Conservation (phyloP, 2,797 vertebrate genomes). For the Lycodopsis pacificus region DNA sequence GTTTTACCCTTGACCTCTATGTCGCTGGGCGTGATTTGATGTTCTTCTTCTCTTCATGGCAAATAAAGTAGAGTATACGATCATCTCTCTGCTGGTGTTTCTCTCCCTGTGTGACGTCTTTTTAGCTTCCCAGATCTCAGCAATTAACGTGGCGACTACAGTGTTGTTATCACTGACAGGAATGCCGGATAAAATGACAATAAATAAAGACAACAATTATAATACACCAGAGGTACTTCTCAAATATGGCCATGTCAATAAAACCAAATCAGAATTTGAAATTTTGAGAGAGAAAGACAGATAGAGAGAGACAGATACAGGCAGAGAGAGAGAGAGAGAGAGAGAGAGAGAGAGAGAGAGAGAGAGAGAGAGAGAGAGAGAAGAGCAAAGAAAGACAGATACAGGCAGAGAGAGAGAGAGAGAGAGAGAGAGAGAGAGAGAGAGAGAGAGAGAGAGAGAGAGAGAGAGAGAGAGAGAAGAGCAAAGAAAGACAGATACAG, state of each 20-base stretch:
- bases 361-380: too few species aligned
- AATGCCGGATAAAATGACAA: background rate
- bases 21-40: background rate
- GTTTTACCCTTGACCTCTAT: slow-evolving; percentile 21
- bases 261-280: slow-evolving; percentile 46
- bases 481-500: slow-evolving; percentile 49
- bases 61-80: background rate
- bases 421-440: slow-evolving; percentile 21
- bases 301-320: too few species aligned
- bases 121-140: background rate
- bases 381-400: too few species aligned
- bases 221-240: slow-evolving; percentile 32
- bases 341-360: too few species aligned
- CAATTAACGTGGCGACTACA: slow-evolving; percentile 13
- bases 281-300: slow-evolving; percentile 18
- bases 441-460: slow-evolving; percentile 55
- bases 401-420: too few species aligned
- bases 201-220: slow-evolving; percentile 8
- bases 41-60: background rate
- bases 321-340: too few species aligned
- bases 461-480: slow-evolving; percentile 36
- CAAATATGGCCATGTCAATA: slow-evolving; percentile 42
- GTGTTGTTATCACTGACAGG: slow-evolving; percentile 5
- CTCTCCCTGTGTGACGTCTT: background rate
- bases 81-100: background rate